A percentile compares a stretch with the other conserved stretches of the same genome.
phyloP scores from a whole-genome alignment of 35 echinoderm and acorn worm genomes.

The Diadema setosum region DNA sequence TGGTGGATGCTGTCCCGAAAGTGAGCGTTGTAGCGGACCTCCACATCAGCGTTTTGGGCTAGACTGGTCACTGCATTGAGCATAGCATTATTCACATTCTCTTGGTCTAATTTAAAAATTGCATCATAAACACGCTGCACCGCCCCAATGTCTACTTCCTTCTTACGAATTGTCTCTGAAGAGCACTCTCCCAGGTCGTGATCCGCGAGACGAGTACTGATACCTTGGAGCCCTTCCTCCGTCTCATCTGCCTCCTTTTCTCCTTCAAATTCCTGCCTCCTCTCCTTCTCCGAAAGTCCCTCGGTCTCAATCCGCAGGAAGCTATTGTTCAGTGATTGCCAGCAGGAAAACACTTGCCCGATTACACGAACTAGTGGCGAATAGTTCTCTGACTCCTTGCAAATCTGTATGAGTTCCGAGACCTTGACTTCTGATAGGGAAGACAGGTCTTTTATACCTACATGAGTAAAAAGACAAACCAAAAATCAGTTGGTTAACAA shows the following conservation, averaged over 20 bases:
- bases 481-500: too few relatives aligned
- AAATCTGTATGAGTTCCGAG: slow-evolving; percentile 52
- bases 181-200: not conserved
- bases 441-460: slow-evolving; percentile 53
- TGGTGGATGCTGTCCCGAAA: slow-evolving; percentile 53
- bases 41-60: slow-evolving; percentile 72
- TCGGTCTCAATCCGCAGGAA: slow-evolving; percentile 52
- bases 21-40: slow-evolving; percentile 50
- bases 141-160: slow-evolving; percentile 79
- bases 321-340: slow-evolving; percentile 83
- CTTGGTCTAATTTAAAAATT: slow-evolving; percentile 42
- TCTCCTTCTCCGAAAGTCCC: slow-evolving; percentile 55
- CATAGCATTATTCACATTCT: slow-evolving; percentile 70
- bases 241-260: slow-evolving; percentile 57
- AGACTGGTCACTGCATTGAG: slow-evolving; percentile 82
- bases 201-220: not conserved
- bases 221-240: not conserved
- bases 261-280: not conserved
- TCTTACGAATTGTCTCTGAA: not conserved
- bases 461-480: too few relatives aligned
- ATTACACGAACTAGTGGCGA: slow-evolving; percentile 84
- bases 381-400: slow-evolving; percentile 55
- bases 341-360: slow-evolving; percentile 81
- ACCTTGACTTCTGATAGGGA: slow-evolving; percentile 76
- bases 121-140: slow-evolving; percentile 74